phyloP scores from a whole-genome alignment of 1,140 invertebrate genomes.

The Saxidomus purpurata region DNA sequence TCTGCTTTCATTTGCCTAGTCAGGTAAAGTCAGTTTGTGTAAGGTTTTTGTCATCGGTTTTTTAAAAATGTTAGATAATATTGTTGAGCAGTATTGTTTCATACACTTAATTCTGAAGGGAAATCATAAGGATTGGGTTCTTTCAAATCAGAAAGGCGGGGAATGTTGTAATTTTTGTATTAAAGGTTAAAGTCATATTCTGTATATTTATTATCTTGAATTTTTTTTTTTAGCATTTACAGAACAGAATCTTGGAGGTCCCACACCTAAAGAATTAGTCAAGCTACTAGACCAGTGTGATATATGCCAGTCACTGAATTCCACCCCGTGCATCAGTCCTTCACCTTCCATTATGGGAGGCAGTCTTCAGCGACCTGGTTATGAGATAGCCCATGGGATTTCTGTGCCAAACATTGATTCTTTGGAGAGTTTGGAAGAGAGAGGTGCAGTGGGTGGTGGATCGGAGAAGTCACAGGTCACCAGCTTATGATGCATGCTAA shows the following conservation, averaged over 20 bases:
- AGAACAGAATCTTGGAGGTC: slow-evolving; percentile 90
- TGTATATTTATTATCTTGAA: too few species aligned
- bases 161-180: too few species aligned
- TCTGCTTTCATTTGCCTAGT: too few species aligned
- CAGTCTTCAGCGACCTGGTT: neutral
- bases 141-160: too few species aligned
- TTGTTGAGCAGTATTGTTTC: too few species aligned
- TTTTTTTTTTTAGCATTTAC: slow-evolving; percentile 28
- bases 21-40: too few species aligned
- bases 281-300: slow-evolving; percentile 97
- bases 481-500: slow-evolving; percentile 53
- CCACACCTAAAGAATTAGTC: slow-evolving; percentile 95
- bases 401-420: slow-evolving; percentile 20
- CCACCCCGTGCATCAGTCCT: slow-evolving; percentile 94
- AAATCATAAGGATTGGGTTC: too few species aligned
- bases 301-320: slow-evolving; percentile 87
- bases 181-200: too few species aligned
- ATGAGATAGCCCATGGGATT: neutral
- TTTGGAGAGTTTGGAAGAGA: neutral
- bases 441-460: neutral
- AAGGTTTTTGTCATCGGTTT: too few species aligned
- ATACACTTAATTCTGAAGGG: too few species aligned
- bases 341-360: slow-evolving; percentile 88
- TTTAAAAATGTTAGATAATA: too few species aligned
- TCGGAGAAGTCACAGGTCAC: slow-evolving; percentile 51